phyloP scores from a whole-genome alignment of 2,113 vertebrate species.

The Uria aalge region DNA sequence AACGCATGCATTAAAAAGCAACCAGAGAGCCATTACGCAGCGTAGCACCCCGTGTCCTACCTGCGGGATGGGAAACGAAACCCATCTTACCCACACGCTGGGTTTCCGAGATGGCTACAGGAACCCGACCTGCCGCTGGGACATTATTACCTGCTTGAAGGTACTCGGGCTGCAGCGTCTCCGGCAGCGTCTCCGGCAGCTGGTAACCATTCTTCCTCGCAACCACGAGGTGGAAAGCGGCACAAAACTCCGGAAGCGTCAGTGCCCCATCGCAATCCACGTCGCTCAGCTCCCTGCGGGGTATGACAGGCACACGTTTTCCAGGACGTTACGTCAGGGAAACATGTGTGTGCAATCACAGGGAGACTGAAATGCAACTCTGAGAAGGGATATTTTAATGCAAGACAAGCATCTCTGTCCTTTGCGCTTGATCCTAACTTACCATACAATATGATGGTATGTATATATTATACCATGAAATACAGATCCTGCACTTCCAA shows the following conservation, averaged over 20 bases:
- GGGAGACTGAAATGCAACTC: background rate
- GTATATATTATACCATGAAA: background rate
- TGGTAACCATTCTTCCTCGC: constrained; percentile 93
- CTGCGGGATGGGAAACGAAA: background rate
- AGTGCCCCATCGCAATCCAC: constrained; percentile 91
- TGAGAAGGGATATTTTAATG: background rate
- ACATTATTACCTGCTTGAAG: constrained; percentile 73
- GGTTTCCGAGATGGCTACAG: background rate
- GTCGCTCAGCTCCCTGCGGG: constrained; percentile 90
- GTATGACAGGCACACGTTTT: background rate
- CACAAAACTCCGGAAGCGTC: constrained; percentile 90
- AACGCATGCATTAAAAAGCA: background rate
- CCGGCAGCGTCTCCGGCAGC: constrained; percentile 87
- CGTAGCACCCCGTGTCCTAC: background rate
- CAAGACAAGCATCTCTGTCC: background rate
- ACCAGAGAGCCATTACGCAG: background rate
- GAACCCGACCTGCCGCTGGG: accelerated
- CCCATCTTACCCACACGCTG: accelerated
- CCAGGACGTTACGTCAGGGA: background rate
- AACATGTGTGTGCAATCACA: accelerated
- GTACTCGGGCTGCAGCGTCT: constrained; percentile 79
- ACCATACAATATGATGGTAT: background rate
- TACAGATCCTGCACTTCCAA: background rate
- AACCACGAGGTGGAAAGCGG: constrained; percentile 94
- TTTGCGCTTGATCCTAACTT: background rate